These are phyloP conservation scores for Halcyon malimbica DNA, from an alignment of 2,113 vertebrate genomes.

Conservation along the genomic window DNA sequence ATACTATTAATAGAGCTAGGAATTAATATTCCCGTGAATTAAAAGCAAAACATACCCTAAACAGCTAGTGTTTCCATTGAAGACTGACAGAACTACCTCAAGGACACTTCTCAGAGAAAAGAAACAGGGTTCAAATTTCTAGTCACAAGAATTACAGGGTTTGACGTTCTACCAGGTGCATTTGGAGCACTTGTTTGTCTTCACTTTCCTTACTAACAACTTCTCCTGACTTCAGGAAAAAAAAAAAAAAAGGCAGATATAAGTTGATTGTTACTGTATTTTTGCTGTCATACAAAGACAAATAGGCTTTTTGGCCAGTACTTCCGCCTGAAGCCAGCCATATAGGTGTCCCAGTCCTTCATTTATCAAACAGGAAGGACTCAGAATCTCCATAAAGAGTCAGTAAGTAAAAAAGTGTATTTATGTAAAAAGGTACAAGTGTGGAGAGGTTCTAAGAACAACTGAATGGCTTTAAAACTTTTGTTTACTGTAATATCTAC, in stretches of 20 bases:
- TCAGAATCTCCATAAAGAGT: not conserved
- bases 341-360: not conserved
- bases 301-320: not conserved
- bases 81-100: not conserved
- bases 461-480: not conserved
- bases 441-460: not conserved
- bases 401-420: not conserved
- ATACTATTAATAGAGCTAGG: not conserved
- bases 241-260: not conserved
- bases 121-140: not conserved
- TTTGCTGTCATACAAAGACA: not conserved
- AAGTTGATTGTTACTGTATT: not conserved
- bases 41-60: not conserved
- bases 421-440: not conserved
- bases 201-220: not conserved
- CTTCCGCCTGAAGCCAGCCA: not conserved
- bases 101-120: not conserved
- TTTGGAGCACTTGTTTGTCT: not conserved
- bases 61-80: not conserved
- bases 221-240: not conserved
- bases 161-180: not conserved
- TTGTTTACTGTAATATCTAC: not conserved
- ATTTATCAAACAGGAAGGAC: not conserved
- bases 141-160: not conserved
- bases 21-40: not conserved